These are phyloP conservation scores for Sphaerophoria taeniata DNA, from an alignment of 2,888 invertebrate genomes.

Conservation along the genomic window DNA sequence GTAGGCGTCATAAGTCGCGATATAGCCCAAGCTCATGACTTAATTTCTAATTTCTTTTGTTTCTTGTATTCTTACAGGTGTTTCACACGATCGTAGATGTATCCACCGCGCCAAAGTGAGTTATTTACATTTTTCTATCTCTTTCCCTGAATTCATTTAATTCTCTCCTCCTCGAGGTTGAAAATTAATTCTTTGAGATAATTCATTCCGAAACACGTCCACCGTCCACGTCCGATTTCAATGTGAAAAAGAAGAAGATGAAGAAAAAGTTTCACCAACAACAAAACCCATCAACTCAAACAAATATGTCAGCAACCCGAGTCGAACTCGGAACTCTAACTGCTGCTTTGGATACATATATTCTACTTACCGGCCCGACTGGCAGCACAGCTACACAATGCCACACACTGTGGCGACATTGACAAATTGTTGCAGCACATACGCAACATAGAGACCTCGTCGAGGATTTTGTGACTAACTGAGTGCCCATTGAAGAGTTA, in stretches of 20 bases:
- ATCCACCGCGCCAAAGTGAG: slow-evolving; percentile 68
- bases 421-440: slow-evolving; percentile 67
- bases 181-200: slow-evolving; percentile 50
- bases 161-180: slow-evolving; percentile 27
- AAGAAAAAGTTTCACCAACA: slow-evolving; percentile 45
- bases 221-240: background rate
- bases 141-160: slow-evolving; percentile 34
- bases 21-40: slow-evolving; percentile 7
- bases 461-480: slow-evolving; percentile 63
- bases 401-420: slow-evolving; percentile 68
- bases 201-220: slow-evolving; percentile 63
- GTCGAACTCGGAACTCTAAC: background rate
- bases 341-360: slow-evolving; percentile 13
- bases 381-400: slow-evolving; percentile 13
- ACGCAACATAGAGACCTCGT: slow-evolving; percentile 56
- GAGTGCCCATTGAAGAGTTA: slow-evolving; percentile 62
- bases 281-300: background rate
- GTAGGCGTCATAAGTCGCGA: slow-evolving; percentile 48
- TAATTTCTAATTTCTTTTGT: slow-evolving; percentile 37
- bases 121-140: slow-evolving; percentile 57
- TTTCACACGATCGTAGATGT: slow-evolving; percentile 63
- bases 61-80: slow-evolving; percentile 55
- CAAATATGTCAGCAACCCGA: slow-evolving; percentile 23
- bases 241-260: slow-evolving; percentile 46
- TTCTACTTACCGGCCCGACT: slow-evolving; percentile 1